phyloP scores from a whole-genome alignment of 1,140 invertebrate species.

The Pararge aegeria region DNA sequence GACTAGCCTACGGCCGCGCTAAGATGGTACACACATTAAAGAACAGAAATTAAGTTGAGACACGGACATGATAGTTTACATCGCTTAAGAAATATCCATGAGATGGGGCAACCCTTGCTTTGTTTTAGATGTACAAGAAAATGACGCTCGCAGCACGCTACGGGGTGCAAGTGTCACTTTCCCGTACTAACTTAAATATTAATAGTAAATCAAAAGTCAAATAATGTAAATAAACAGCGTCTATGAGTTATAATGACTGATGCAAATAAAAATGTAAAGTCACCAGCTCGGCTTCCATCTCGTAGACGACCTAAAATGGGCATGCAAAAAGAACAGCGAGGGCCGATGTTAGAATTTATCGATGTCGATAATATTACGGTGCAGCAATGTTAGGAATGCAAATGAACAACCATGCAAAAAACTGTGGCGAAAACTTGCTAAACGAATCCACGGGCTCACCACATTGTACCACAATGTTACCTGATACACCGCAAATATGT shows the following conservation, averaged over 20 bases:
- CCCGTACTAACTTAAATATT: conserved; percentile 50
- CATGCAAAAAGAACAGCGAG: conserved; percentile 69
- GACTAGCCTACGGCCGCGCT: conserved; percentile 63
- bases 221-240: conserved; percentile 36
- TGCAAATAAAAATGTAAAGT: conserved; percentile 46
- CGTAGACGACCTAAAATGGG: conserved; percentile 57
- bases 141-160: conserved; percentile 38
- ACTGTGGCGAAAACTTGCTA: conserved; percentile 63
- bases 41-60: conserved; percentile 72
- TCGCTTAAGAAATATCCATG: conserved; percentile 74
- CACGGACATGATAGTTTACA: conserved; percentile 78
- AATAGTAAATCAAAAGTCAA: conserved; percentile 32
- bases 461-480: conserved; percentile 42
- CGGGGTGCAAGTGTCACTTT: conserved; percentile 36
- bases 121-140: conserved; percentile 49
- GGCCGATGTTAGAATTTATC: conserved; percentile 64
- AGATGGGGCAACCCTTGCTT: conserved; percentile 79
- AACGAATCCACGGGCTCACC: conserved; percentile 52
- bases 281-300: conserved; percentile 42
- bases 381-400: conserved; percentile 72
- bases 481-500: conserved; percentile 25
- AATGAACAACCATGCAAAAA: conserved; percentile 76
- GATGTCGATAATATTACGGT: conserved; percentile 69
- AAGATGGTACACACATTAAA: conserved; percentile 67
- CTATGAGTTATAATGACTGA: conserved; percentile 47